Evolutionary conservation across 1,140 invertebrate genomes (phyloP), one percentile per base, ranked within the genome.

Genomic region (Heterodera carotae): DNA sequence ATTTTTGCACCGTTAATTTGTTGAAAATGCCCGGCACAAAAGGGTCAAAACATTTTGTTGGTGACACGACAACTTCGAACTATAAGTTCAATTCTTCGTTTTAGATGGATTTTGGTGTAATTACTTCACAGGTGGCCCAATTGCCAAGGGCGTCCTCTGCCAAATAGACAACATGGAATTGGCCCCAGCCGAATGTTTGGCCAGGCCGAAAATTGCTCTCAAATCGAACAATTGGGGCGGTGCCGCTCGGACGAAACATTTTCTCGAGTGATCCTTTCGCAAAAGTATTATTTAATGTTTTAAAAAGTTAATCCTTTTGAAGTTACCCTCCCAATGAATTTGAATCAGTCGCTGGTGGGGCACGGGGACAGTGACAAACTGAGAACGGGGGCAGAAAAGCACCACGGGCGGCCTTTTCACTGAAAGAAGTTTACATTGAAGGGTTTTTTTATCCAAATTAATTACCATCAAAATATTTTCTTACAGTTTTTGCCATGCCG

Each of bases 161-260:
- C 73, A 78, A 39, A 56, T 77, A 77, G 15, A 77, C 69, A 25
- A 77, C 43, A 12, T 53, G 75, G 53, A 66, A 64, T 53, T 76
- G 25, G 62, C 76, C 76, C 53, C 33, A 39, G 76, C 53, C 69
- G 79, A 77, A 77, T 7, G 39, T 25, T 48, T 77, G 76, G 12
- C 76, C 76, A 12, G 76, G 34, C 43, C 76, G 75, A 48, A 77
- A 77, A 77, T 77, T 77, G 73, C 53, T 64, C 25, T 36, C 56
- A 48, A 77, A 64, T 4, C 64, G 70, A 31, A 75, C 53, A 76
- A 78, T 78, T 4, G 67, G 70, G 12, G 48, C 15, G 6, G 27
- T 69, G 22, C 33, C n/a, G 64, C 25, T 76, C 12, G 56, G 33
- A 0, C 33, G 43, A 60, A 77, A 77, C 76, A 77, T 78, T 8